Evolutionary conservation across 2,113 vertebrate species (phyloP).

Genomic region (Fulica atra): DNA sequence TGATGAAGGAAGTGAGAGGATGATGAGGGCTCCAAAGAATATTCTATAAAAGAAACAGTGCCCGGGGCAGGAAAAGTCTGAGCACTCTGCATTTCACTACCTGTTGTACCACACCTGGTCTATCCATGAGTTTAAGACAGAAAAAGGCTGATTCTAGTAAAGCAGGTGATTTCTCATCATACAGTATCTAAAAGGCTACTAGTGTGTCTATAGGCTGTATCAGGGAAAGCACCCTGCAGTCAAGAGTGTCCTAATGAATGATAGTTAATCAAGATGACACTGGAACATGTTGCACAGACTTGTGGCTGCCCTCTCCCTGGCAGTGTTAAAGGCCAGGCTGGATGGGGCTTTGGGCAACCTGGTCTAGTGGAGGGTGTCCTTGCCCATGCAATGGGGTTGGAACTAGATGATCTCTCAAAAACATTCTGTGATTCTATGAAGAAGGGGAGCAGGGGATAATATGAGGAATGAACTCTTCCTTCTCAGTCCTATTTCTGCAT

Average conservation of each 20-base stretch:
- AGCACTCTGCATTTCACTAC: background rate
- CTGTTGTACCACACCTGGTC: background rate
- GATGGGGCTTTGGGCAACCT: background rate
- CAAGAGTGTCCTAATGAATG: background rate
- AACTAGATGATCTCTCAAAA: background rate
- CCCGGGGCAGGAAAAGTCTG: background rate
- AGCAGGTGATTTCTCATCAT: background rate
- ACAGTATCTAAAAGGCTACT: background rate
- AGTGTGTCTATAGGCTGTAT: background rate
- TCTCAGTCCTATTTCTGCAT: background rate
- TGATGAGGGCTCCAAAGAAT: background rate
- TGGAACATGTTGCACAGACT: too few species aligned
- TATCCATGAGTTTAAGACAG: background rate
- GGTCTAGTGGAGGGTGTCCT: background rate
- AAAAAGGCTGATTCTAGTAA: background rate
- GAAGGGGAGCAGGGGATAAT: background rate
- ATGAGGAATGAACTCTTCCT: background rate
- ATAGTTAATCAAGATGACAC: background rate
- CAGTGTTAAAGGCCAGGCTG: background rate
- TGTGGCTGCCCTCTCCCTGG: background rate
- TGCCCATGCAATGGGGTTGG: rapidly evolving
- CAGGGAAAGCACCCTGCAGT: background rate
- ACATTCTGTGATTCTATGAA: background rate
- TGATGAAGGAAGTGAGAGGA: background rate
- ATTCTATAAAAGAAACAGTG: background rate